Base-by-base conservation (phyloP, 1,140 invertebrate genomes). In the Trichonephila clavipes region DNA sequence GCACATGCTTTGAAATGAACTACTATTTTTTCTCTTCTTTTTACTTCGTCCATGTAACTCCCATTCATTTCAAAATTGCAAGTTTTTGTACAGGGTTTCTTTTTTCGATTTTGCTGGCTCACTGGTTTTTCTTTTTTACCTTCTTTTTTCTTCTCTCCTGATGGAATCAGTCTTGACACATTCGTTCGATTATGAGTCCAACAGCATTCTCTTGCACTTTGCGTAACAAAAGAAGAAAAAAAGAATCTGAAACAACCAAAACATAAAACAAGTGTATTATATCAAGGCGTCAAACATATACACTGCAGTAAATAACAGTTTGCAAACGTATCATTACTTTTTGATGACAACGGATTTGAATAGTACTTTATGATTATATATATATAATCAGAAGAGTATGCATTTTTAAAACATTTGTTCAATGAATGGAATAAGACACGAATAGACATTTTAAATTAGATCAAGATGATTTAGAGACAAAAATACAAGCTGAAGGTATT, bases 241-340 rank as follows among this genome's bases (percentile, higher is more conserved):
- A 88, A 64, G 86, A 88, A 88, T 88, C 86, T 88, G 86, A 88
- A 88, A 87, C 24, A 28, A 61, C n/a, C 16, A 34, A 59, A 62
- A 8, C 24, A 66, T 21, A 83, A 28, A 12, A 44, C 21, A 21
- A 16, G 86, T 88, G 86, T 88, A 88, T 88, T 64, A 64, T 88
- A 88, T 88, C 86, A 28, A 88, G 40, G 19, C 10, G 44, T 18
- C 18, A 51, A 83, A 51, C 77, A 82, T 6, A 69, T 69, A n/a
- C 66, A 24, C 24, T 69, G 10, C 12, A 69, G n/a, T 69, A 7
- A 69, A 24, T 24, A 69, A 14, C 7, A 51, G 51, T 12, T 7
- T 51, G 51, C 34, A 40, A 40, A 40, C 34, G 34, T 40, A 40
- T 40, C 34, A 51, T 51, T 51, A 51, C 51, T 51, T 19, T 16